Conservation (phyloP, 2,113 vertebrate species). For the Phrynosoma platyrhinos region DNA sequence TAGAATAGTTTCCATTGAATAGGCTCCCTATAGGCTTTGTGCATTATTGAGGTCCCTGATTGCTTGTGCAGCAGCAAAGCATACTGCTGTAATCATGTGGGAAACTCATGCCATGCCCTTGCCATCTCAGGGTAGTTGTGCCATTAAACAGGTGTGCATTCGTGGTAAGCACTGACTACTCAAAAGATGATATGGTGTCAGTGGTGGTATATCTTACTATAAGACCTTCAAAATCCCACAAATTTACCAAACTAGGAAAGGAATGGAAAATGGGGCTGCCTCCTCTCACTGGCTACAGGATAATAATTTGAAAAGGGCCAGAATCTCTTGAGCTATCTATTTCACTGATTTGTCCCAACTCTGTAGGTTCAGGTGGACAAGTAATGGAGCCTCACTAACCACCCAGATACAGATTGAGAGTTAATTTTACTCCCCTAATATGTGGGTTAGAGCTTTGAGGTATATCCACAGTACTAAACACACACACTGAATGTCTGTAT, state of each 20-base stretch:
- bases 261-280: neutral
- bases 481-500: neutral
- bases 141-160: neutral
- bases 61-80: neutral
- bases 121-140: neutral
- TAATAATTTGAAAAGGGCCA: neutral
- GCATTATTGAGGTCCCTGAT: neutral
- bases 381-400: neutral
- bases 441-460: neutral
- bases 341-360: neutral
- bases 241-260: neutral
- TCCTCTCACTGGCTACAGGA: too few species aligned
- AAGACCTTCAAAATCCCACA: neutral
- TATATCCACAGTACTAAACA: neutral
- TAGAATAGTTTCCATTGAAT: conserved; percentile 5
- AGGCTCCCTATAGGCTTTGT: neutral
- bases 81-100: neutral
- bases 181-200: neutral
- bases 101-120: neutral
- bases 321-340: neutral
- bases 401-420: too few species aligned
- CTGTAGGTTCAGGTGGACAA: neutral
- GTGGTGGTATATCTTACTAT: neutral
- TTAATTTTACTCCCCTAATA: too few species aligned
- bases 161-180: neutral